Evolutionary conservation across 1,140 invertebrate genomes (phyloP), one percentile per base, ranked within the genome.

Genomic region (Ips typographus): DNA sequence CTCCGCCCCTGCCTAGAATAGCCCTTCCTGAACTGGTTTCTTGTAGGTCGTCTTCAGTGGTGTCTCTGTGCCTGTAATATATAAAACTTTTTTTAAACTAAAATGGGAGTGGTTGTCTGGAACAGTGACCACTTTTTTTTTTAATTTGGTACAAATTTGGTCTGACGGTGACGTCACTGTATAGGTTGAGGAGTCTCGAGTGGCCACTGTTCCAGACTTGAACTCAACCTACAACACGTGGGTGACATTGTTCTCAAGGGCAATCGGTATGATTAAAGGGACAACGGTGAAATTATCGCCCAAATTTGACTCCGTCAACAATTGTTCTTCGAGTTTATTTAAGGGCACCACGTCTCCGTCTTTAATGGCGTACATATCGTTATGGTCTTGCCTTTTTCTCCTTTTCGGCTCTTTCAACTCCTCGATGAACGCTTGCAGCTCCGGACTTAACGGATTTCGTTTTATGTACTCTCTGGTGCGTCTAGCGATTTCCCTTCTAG

Each of bases 301-400:
- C 8, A 49, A 41, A 53, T 67, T 57, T 4, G 64, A 40, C 1
- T 70, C 61, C 0, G 51, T 58, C 42, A 59, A 49, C 59, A 47
- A 42, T n/a, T 60, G 8, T 42, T 65, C 68, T 64, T 73, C 65
- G 3, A 75, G 38, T 40, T 57, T 68, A 38, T 44, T 55, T 1
- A 73, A n/a, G 38, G 72, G 72, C 6, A 75, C 71, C 7, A 75
- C 44, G 2, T 72, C 63, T 8, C 74, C 74, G 56, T 75, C 58
- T 49, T 74, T 68, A 22, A 75, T 53, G 4, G 73, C 70, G 40
- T 74, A 75, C 62, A 74, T 61, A 41, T 70, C 59, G 8, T 70
- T 71, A 57, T 66, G 66, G 47, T 68, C 66, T 39, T 70, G 64
- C 52, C 71, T 65, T 67, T 55, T 71, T 43, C 56, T 73, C 42